Base-by-base conservation (phyloP, 2,113 vertebrate genomes). In the Blennius ocellaris region DNA sequence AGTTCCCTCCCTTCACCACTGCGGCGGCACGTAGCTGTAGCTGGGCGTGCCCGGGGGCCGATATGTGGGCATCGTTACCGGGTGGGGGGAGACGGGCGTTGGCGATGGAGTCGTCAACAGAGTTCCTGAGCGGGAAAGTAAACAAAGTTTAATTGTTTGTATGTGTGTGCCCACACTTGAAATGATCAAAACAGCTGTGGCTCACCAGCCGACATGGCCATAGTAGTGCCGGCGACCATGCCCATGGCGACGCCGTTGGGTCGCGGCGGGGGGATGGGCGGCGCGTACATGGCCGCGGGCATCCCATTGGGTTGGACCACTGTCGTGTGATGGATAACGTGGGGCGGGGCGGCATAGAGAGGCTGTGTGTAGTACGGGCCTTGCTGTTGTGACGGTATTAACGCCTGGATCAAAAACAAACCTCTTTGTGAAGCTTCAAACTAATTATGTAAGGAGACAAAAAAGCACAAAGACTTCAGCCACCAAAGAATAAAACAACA, bases 251-350 rank as follows among this genome's bases (percentile, higher is more conserved):
- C 94, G 1, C 97, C 96, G 0, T 93, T 97, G 52, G 92, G 95
- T 75, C 97, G 93, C 0, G 94, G 94, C 0, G 94, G 92, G 0
- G 92, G 94, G 67, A 98, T 94, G 0, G 93, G 92, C 8, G 96
- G 96, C 70, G 97, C 95, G 55, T 98, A 99, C 95, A 99, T 96
- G 0, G 97, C 95, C 0, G 97, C 96, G 6, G 97, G 97, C 96
- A 99, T 96, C 83, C 98, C 98, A 0, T 99, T 99, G 15, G 98
- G 97, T 92, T 99, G 98, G 85, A 99, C 98, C 91, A 99, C 98
- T 0, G 98, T 99, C 77, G 98, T 99, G 93, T 99, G 98, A 90
- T 99, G 98, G 80, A 99, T 99, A 92, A 99, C 97, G 54, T 99
- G 97, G 41, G 98, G 98, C 44, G 97, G 97, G 1, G 98, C 97